These are phyloP conservation scores for Dynastes grantii DNA, from an alignment of 2,888 invertebrate species.

Conservation along the genomic window DNA sequence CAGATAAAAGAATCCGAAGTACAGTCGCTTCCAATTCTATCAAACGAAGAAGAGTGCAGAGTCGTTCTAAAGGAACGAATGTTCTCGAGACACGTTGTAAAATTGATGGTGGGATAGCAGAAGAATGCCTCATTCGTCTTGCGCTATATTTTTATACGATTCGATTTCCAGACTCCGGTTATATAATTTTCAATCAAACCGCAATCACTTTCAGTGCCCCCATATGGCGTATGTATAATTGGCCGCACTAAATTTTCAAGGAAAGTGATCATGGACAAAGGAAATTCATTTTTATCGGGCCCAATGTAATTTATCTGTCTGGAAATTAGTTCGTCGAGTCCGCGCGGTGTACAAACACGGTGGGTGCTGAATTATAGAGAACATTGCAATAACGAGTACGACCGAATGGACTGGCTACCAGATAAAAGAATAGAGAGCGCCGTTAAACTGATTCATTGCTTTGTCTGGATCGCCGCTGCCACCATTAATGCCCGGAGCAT, in stretches of 20 bases:
- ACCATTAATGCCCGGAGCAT: constrained; percentile 66
- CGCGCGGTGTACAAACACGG: constrained; percentile 59
- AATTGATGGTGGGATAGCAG: too few species aligned
- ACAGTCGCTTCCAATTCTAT: too few species aligned
- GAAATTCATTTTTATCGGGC: constrained; percentile 40
- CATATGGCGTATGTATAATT: constrained; percentile 48
- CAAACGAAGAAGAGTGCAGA: too few species aligned
- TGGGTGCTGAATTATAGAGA: constrained; percentile 65
- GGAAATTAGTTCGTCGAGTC: constrained; percentile 55
- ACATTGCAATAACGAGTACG: constrained; percentile 63
- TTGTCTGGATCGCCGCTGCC: constrained; percentile 62
- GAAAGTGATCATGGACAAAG: constrained; percentile 45
- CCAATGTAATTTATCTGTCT: constrained; percentile 52
- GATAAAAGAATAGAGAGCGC: constrained; percentile 66
- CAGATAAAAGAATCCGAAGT: too few species aligned
- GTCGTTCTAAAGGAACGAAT: too few species aligned
- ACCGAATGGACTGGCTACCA: constrained; percentile 65
- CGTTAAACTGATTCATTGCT: constrained; percentile 66
- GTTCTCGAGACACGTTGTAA: too few species aligned
- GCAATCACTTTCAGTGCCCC: constrained; percentile 46
- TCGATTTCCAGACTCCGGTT: too few species aligned
- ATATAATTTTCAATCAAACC: constrained; percentile 48
- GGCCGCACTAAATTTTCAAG: constrained; percentile 46
- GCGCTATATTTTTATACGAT: too few species aligned
- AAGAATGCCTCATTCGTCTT: too few species aligned